These are phyloP conservation scores for Hiodon alosoides DNA, from an alignment of 2,113 vertebrate genomes.

Conservation along the genomic window DNA sequence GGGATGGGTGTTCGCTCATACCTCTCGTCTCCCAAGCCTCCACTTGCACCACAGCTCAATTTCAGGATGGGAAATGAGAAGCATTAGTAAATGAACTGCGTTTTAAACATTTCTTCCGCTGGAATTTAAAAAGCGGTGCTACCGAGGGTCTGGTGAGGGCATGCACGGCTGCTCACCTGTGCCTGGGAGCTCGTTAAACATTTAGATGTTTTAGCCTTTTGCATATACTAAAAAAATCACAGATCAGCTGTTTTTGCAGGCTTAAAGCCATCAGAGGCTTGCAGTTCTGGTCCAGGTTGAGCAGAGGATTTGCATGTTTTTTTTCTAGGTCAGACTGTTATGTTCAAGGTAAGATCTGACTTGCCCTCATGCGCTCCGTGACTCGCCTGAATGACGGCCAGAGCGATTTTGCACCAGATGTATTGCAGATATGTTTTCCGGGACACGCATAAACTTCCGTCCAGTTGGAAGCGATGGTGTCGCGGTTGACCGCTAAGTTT, in stretches of 20 bases:
- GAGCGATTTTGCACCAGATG: too few species aligned
- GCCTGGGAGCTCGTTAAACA: background rate
- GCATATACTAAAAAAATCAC: conserved; percentile 17
- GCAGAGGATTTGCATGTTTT: conserved; percentile 18
- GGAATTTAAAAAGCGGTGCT: too few species aligned
- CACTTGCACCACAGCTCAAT: too few species aligned
- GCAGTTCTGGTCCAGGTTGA: conserved; percentile 19
- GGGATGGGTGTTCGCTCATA: background rate
- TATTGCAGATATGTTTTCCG: conserved; percentile 52
- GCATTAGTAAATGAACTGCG: too few species aligned
- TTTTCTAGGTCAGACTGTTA: conserved; percentile 30
- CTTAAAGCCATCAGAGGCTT: conserved; percentile 8
- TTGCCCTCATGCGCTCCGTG: background rate
- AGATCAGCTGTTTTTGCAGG: conserved; percentile 25
- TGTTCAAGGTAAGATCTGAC: conserved; percentile 16
- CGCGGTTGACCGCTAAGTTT: conserved; percentile 11
- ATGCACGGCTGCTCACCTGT: background rate
- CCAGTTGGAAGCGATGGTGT: background rate
- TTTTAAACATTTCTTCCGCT: too few species aligned
- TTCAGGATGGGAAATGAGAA: too few species aligned
- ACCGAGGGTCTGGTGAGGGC: too few species aligned
- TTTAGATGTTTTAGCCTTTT: conserved; percentile 20
- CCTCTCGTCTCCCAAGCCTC: background rate
- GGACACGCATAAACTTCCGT: conserved; percentile 45
- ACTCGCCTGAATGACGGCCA: background rate